These are phyloP conservation scores for Phyllostomus hastatus DNA, from an alignment of 2,113 vertebrate species.

Conservation along the genomic window DNA sequence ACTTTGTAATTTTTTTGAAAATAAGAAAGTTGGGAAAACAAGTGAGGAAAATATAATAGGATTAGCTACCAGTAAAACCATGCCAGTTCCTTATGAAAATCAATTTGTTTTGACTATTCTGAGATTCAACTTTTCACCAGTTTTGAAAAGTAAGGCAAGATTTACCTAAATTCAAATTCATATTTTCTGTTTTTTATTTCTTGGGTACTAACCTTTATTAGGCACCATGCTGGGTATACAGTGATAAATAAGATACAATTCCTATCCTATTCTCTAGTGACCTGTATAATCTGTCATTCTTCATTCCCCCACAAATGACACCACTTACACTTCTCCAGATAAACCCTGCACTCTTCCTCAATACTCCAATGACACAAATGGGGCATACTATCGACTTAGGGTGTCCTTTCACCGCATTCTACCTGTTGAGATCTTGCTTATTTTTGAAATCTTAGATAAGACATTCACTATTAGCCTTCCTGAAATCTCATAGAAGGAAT, in stretches of 20 bases:
- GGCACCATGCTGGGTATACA: background rate
- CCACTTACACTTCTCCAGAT: background rate
- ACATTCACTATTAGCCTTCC: background rate
- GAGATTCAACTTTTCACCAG: background rate
- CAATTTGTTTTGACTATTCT: background rate
- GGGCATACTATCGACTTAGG: background rate
- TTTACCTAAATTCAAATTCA: background rate
- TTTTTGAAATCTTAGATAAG: background rate
- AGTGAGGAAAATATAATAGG: background rate
- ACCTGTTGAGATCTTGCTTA: background rate
- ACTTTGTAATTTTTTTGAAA: background rate
- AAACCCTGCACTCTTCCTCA: background rate
- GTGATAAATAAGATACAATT: background rate
- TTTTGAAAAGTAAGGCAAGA: background rate
- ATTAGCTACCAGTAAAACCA: background rate
- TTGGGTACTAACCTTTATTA: background rate
- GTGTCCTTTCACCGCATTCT: background rate
- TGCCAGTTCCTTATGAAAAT: background rate
- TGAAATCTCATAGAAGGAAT: background rate
- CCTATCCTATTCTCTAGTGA: background rate
- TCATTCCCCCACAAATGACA: background rate
- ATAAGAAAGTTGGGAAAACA: background rate
- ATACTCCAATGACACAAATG: background rate
- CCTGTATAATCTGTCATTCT: background rate
- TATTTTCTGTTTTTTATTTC: background rate